phyloP scores from a whole-genome alignment of 2,113 vertebrate genomes.

The Limnothrissa miodon region DNA sequence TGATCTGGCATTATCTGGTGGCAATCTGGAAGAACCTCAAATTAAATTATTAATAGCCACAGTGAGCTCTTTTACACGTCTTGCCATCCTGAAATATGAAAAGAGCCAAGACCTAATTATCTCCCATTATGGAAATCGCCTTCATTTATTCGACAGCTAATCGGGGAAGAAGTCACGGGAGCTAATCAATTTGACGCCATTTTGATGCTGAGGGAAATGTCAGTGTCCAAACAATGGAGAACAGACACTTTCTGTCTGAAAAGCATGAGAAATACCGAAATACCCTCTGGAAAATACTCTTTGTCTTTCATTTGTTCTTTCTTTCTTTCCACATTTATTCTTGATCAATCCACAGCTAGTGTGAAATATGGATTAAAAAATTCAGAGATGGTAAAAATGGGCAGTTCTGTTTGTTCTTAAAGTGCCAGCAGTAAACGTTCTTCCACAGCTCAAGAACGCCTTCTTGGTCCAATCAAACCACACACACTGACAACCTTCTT shows the following conservation, averaged over 20 bases:
- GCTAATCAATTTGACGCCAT: slow-evolving; percentile 67
- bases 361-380: not conserved
- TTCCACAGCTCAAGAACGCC: not conserved
- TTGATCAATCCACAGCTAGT: not conserved
- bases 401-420: not conserved
- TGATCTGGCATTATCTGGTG: not conserved
- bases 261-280: not conserved
- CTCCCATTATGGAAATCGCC: slow-evolving; percentile 71
- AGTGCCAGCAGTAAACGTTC: not conserved
- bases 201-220: slow-evolving; percentile 32
- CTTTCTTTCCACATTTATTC: not conserved
- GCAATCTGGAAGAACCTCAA: slow-evolving; percentile 1
- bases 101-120: slow-evolving; percentile 69
- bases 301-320: not conserved
- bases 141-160: slow-evolving; percentile 70
- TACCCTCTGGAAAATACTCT: not conserved
- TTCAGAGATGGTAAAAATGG: not conserved
- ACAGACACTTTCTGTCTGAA: too few species aligned
- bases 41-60: slow-evolving; percentile 18
- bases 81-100: slow-evolving; percentile 63
- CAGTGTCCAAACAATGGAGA: slow-evolving; percentile 13
- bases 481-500: not conserved
- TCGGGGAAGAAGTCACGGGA: slow-evolving; percentile 61
- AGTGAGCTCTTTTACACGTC: slow-evolving; percentile 43
- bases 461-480: not conserved